Base-by-base conservation (phyloP, 2,888 invertebrate species). In the Pachymerium ferrugineum region DNA sequence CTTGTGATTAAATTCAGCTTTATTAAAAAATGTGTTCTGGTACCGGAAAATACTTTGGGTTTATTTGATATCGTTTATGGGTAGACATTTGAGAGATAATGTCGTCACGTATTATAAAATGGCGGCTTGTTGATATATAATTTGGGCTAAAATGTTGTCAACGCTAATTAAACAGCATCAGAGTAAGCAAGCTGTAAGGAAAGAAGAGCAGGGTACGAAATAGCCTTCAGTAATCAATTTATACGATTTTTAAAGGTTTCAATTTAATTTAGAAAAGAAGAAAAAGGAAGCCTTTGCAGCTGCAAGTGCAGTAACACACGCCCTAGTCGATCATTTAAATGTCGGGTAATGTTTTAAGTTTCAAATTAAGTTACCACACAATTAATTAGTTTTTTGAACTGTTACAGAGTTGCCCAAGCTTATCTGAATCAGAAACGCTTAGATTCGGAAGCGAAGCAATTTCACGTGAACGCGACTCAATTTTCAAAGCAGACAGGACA, bases 351-450 rank as follows among this genome's bases (percentile, higher is more conserved):
- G 86, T 80, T n/a, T n/a, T n/a, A n/a, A n/a, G 77, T 38, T 73
- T 12, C 5, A 16, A 54, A 22, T 16, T 33, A n/a, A 29, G n/a
- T n/a, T 29, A 5, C 1, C 4, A 22, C 8, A 30, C 1, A 33
- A 33, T 3, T 31, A 5, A 16, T 30, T 33, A 6, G 14, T 3
- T 29, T 70, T n/a, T 30, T 85, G n/a, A n/a, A n/a, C n/a, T n/a
- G n/a, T 77, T 78, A 8, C 83, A 94, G 97, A 12, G 97, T 98
- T 3, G 96, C 98, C 0, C 97, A 97, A 84, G 98, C 99, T 0
- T 99, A 99, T 83, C 86, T 97, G 62, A 99, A 99, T 83, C 98
- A 99, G 83, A 97, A 97, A 83, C 91, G 97, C 80, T 85, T 99
- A 73, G 98, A 99, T 84, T 92, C 94, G 1, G 99, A 99, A 85